Base-by-base conservation (phyloP, 2,113 vertebrate genomes). In the Ctenomys sociabilis region DNA sequence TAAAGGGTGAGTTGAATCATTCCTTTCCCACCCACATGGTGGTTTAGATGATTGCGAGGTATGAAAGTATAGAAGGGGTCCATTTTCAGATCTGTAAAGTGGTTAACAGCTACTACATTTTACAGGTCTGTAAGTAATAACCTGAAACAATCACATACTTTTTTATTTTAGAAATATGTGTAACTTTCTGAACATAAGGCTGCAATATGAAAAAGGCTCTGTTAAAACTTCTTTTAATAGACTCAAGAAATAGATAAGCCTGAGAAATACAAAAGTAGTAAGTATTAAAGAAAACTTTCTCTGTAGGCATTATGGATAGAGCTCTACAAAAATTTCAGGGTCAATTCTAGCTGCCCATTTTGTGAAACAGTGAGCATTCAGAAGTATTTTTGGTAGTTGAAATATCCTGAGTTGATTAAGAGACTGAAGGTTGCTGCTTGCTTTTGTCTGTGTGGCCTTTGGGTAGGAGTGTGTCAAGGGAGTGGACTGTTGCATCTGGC, bases 341-440 rank as follows among this genome's bases (percentile, higher is more conserved):
- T 17, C 81, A 73, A 78, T 89, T 93, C 26, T 91, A 17, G 68
- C 24, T 88, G 2, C 83, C 82, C 73, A 73, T 30, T 92, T 70
- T 73, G 68, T 94, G 73, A 1, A 68, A 70, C 4, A 75, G 17
- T 96, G 68, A 95, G 63, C 49, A 59, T 64, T 83, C 85, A 72
- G 37, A 73, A 88, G 61, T 92, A 43, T 90, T 94, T 94, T 95
- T 40, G 49, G 8, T 94, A 40, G 16, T 75, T 93, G 61, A 93
- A 45, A 45, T 93, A 52, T 52, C 28, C 61, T 80, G 32, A 83
- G 77, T 61, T 91, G n/a, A 84, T 95, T 70, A 68, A 68, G 72
- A 89, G 24, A 37, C 4, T 82, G 70, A 84, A 93, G 63, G 9
- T 28, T 72, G 61, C 32, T 72, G 61, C 83, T n/a, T 59, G 45